A percentile compares a stretch with the other conserved stretches of the same genome.
Conservation (phyloP, 2,797 vertebrate genomes). For the Liasis olivaceus region DNA sequence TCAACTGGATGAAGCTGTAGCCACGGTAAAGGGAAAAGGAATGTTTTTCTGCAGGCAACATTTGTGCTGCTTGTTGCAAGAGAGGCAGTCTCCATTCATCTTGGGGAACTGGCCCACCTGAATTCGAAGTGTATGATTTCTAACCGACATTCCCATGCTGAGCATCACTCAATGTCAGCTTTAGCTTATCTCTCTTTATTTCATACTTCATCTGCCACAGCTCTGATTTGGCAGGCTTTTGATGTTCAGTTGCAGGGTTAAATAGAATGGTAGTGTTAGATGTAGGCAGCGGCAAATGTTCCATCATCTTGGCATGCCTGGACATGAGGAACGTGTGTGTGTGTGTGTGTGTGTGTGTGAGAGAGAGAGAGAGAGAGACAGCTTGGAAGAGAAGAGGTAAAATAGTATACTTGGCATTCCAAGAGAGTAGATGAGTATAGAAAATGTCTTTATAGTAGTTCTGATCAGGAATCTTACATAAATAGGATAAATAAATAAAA, state of each 20-base stretch:
- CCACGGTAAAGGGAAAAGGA: background rate
- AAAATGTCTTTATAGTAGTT: background rate
- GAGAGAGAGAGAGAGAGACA: background rate
- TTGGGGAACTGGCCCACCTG: constrained; percentile 29
- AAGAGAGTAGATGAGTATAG: background rate
- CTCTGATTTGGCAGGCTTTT: constrained; percentile 40
- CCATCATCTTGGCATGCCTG: constrained; percentile 31
- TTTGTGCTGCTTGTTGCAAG: constrained; percentile 30
- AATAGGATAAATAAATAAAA: background rate
- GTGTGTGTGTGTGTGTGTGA: constrained; percentile 1
- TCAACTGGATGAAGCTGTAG: background rate
- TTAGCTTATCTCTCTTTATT: constrained; percentile 40
- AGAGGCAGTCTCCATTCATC: constrained; percentile 43
- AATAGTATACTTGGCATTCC: background rate
- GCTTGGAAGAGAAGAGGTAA: background rate
- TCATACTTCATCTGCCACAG: constrained; percentile 37
- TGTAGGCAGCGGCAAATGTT: background rate
- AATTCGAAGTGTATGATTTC: constrained; percentile 38
- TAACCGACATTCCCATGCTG: constrained; percentile 22
- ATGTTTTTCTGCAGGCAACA: constrained; percentile 30
- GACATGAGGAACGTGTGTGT: constrained; percentile 14
- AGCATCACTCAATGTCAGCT: constrained; percentile 43
- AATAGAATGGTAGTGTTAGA: constrained; percentile 28
- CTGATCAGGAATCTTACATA: background rate
- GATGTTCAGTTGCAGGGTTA: constrained; percentile 33